Conservation (phyloP, 1,140 invertebrate genomes). For the Hirudo medicinalis region DNA sequence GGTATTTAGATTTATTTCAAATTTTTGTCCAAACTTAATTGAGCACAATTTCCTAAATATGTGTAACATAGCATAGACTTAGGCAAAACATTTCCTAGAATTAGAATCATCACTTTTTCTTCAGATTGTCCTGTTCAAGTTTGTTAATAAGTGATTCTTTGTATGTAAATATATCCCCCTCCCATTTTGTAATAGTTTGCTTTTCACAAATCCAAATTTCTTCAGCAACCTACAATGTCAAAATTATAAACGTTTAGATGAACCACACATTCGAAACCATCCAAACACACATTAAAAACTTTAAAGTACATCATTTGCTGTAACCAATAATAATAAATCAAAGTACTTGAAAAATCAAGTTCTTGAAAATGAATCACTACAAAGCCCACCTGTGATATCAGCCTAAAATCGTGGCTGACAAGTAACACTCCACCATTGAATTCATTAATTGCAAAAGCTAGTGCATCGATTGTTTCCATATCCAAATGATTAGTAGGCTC, state of each 20-base stretch:
- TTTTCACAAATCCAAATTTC: conserved; percentile 99
- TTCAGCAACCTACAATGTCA: conserved; percentile 68
- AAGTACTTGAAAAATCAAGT: too few species aligned
- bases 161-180: conserved; percentile 84
- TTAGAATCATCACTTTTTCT: conserved; percentile 7
- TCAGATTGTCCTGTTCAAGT: conserved; percentile 43
- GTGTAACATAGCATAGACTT: background rate
- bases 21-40: too few species aligned
- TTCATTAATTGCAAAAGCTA: conserved; percentile 92
- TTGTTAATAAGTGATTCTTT: conserved; percentile 82
- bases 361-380: background rate
- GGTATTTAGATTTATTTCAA: too few species aligned
- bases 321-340: too few species aligned
- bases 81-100: conserved; percentile 18
- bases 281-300: too few species aligned
- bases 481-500: conserved; percentile 99
- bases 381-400: conserved; percentile 79
- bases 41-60: too few species aligned
- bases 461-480: conserved; percentile 96
- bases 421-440: conserved; percentile 96
- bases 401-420: conserved; percentile 91
- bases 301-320: too few species aligned
- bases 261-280: background rate
- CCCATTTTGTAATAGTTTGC: conserved; percentile 87
- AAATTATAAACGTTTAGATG: conserved; percentile 21